A percentile compares a stretch with the other conserved stretches of the same genome.
These are phyloP conservation scores for Triplophysa yarkandensis DNA, from an alignment of 2,797 vertebrate genomes.

Conservation along the genomic window DNA sequence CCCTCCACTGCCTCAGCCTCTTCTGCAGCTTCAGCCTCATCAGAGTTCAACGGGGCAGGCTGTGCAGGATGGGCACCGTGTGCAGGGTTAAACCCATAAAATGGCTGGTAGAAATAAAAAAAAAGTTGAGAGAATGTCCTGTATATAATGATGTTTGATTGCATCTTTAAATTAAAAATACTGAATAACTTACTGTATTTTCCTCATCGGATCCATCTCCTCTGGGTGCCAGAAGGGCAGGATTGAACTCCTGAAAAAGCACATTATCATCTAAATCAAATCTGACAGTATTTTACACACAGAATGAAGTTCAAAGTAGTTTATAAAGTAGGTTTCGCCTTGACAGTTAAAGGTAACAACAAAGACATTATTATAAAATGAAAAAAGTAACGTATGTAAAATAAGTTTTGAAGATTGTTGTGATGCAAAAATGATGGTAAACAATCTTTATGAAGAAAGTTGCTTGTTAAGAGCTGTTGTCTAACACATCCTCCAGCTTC, in stretches of 20 bases:
- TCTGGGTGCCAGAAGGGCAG: conserved; percentile 23
- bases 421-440: too few species aligned
- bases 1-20: conserved; percentile 63
- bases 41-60: conserved; percentile 68
- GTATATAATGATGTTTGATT: neutral
- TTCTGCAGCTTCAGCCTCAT: conserved; percentile 66
- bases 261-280: neutral
- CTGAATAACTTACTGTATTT: conserved; percentile 58
- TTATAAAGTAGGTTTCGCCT: too few species aligned
- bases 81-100: conserved; percentile 25
- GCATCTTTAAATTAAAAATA: neutral
- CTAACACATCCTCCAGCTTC: too few species aligned
- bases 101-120: conserved; percentile 16
- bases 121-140: neutral
- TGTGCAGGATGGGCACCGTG: conserved; percentile 41
- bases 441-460: too few species aligned
- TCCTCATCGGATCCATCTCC: conserved; percentile 72
- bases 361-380: neutral
- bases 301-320: too few species aligned
- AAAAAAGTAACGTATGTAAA: neutral
- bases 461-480: too few species aligned
- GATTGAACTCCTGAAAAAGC: conserved; percentile 37
- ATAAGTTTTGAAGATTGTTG: neutral
- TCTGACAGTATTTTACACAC: neutral
- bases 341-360: too few species aligned